Conservation (phyloP, 1,140 invertebrate genomes). For the Drosophila sucinea region DNA sequence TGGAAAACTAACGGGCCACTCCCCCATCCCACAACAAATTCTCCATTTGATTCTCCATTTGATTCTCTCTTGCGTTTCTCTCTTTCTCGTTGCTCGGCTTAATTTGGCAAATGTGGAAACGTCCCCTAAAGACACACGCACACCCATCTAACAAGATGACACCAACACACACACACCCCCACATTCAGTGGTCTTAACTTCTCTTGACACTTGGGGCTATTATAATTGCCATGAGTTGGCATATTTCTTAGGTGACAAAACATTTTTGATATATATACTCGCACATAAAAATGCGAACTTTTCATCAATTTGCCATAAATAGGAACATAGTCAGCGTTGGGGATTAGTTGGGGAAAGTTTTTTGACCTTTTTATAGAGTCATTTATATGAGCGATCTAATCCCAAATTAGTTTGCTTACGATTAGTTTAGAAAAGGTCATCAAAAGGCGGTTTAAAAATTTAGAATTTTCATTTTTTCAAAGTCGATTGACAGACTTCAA, state of each 20-base stretch:
- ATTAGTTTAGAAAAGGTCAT: too few relatives aligned
- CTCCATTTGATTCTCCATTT: neutral
- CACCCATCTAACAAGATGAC: slow-evolving; percentile 7
- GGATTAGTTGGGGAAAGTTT: too few relatives aligned
- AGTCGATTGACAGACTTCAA: too few relatives aligned
- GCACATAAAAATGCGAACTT: slow-evolving; percentile 1
- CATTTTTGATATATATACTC: neutral
- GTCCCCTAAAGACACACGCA: slow-evolving; percentile 21
- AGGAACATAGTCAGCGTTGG: neutral
- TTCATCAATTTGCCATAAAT: slow-evolving; percentile 9
- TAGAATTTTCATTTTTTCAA: too few relatives aligned
- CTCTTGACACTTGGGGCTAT: slow-evolving; percentile 30
- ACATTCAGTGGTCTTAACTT: slow-evolving; percentile 16
- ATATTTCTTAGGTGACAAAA: slow-evolving; percentile 14
- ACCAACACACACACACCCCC: neutral
- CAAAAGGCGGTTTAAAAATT: too few relatives aligned
- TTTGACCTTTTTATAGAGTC: too few relatives aligned
- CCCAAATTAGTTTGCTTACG: too few relatives aligned
- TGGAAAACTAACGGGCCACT: slow-evolving; percentile 57
- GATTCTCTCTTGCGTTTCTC: neutral
- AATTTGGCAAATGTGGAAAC: slow-evolving; percentile 67
- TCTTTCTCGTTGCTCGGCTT: slow-evolving; percentile 42
- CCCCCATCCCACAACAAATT: neutral
- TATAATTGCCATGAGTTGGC: slow-evolving; percentile 51
- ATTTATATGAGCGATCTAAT: too few relatives aligned